Evolutionary conservation across 2,888 invertebrate genomes (phyloP).

Genomic region (Eupithecia centaureata): DNA sequence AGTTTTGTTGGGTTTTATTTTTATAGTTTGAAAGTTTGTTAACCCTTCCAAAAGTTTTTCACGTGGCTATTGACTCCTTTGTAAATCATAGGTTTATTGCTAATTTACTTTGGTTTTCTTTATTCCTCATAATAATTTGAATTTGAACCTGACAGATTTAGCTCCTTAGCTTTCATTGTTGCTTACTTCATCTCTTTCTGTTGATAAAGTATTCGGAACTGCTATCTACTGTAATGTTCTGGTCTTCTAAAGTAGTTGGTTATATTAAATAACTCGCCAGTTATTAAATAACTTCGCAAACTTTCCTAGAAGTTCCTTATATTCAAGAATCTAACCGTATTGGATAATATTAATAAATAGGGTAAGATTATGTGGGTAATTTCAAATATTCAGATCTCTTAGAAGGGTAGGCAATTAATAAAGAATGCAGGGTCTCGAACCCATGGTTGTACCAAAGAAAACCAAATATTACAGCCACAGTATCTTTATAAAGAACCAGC

Average conservation of each 20-base stretch:
- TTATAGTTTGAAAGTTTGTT: neutral
- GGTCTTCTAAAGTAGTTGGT: too few species aligned
- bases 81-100: neutral
- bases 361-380: conserved; percentile 53
- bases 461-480: neutral
- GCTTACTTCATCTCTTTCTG: conserved; percentile 4
- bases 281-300: conserved; percentile 31
- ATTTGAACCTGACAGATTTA: neutral
- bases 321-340: conserved; percentile 39
- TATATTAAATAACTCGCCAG: too few species aligned
- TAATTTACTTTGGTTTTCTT: neutral
- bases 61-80: neutral
- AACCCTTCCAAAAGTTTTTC: neutral
- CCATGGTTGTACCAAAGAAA: conserved; percentile 48
- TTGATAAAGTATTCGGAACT: neutral
- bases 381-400: conserved; percentile 57
- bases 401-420: conserved; percentile 53
- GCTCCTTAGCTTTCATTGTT: neutral
- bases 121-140: neutral
- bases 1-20: neutral
- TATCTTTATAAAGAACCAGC: neutral
- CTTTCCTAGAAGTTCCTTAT: conserved; percentile 23
- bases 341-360: conserved; percentile 50
- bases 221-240: too few species aligned
- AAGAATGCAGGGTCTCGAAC: conserved; percentile 68